These are phyloP conservation scores for Rhadina sibilatrix DNA, from an alignment of 2,113 vertebrate species.

Conservation along the genomic window DNA sequence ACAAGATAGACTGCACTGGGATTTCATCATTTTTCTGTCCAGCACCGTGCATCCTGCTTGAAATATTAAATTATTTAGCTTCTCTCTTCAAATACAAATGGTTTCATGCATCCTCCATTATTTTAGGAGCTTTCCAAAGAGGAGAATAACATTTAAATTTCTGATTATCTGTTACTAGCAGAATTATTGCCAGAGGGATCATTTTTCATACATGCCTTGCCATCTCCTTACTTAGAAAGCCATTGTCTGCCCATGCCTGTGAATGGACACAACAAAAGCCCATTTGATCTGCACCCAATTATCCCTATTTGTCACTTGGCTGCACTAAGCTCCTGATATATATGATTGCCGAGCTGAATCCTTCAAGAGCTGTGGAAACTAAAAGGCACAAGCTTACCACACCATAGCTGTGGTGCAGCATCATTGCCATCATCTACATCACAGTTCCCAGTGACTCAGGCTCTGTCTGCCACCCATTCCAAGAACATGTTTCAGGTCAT, in stretches of 20 bases:
- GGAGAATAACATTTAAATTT: constrained; percentile 74
- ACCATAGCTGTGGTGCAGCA: background rate
- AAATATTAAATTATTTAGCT: constrained; percentile 74
- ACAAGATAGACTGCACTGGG: constrained; percentile 53
- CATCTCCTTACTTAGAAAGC: constrained; percentile 35
- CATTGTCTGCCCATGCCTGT: constrained; percentile 34
- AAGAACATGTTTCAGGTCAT: background rate
- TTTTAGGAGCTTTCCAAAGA: constrained; percentile 72
- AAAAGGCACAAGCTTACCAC: background rate
- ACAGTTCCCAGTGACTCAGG: constrained; percentile 14
- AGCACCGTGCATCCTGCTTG: constrained; percentile 38
- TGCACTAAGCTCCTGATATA: constrained; percentile 72
- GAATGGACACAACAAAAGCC: constrained; percentile 17
- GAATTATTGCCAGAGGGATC: constrained; percentile 38
- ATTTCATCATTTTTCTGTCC: constrained; percentile 72
- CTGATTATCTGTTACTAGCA: constrained; percentile 67
- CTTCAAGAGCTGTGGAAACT: constrained; percentile 46
- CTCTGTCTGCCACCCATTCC: constrained; percentile 7
- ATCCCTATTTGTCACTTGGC: constrained; percentile 69
- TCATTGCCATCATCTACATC: background rate
- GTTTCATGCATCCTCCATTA: constrained; percentile 69
- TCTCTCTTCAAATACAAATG: constrained; percentile 73
- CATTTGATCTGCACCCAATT: constrained; percentile 70
- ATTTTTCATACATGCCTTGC: constrained; percentile 73
- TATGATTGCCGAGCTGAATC: constrained; percentile 69